These are phyloP conservation scores for Pseudocheirus occidentalis DNA, from an alignment of 2,797 vertebrate genomes.

Conservation along the genomic window DNA sequence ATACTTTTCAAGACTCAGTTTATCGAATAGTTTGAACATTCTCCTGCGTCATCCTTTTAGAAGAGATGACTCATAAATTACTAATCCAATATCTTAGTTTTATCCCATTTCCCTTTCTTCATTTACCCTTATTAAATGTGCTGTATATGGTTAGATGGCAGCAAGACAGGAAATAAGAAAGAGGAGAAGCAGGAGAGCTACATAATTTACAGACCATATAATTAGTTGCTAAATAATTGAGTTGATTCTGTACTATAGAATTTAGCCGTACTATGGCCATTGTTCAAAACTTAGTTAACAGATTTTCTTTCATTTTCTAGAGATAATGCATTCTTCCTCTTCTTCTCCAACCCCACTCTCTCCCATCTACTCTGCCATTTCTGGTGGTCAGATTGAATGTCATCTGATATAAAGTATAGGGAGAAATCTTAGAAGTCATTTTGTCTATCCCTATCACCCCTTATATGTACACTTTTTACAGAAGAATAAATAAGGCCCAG, in stretches of 20 bases:
- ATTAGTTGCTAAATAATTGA: constrained; percentile 29
- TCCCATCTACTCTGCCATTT: background rate
- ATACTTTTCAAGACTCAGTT: background rate
- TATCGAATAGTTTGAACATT: background rate
- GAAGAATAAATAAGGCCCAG: background rate
- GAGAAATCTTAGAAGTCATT: background rate
- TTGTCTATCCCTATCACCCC: background rate
- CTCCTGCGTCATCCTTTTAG: constrained; percentile 29
- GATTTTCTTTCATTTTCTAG: constrained; percentile 30
- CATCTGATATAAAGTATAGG: background rate
- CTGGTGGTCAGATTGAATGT: background rate
- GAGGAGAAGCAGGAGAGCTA: background rate
- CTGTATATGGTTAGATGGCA: background rate
- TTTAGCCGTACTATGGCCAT: background rate
- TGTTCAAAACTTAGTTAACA: background rate
- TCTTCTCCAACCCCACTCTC: background rate
- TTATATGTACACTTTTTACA: background rate
- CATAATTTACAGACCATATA: constrained; percentile 8
- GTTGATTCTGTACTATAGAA: background rate
- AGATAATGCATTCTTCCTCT: background rate
- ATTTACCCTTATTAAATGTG: constrained; percentile 10
- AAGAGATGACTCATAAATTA: background rate
- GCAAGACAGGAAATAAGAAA: background rate
- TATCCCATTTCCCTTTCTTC: constrained; percentile 13
- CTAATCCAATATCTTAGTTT: background rate